These are phyloP conservation scores for Chrysocyon brachyurus DNA, from an alignment of 2,797 vertebrate genomes.

Conservation along the genomic window DNA sequence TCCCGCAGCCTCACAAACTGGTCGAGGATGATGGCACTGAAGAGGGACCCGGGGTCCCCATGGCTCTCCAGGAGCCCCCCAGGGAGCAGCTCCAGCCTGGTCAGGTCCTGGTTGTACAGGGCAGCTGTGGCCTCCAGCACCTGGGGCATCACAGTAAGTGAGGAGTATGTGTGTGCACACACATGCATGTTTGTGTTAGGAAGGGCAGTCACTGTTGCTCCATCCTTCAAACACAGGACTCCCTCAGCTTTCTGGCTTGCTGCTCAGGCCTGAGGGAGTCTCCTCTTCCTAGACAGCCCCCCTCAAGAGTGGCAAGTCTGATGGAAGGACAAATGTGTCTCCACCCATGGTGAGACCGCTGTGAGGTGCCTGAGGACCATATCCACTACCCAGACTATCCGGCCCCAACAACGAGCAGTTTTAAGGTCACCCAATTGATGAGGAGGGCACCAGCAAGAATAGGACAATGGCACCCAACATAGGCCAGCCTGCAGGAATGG, in stretches of 20 bases:
- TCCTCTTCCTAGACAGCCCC: neutral
- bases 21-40: constrained; percentile 93
- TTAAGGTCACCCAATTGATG: neutral
- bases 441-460: neutral
- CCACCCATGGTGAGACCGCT: neutral
- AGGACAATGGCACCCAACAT: neutral
- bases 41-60: constrained; percentile 91
- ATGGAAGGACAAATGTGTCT: neutral
- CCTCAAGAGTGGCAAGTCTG: neutral
- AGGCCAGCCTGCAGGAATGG: neutral
- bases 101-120: constrained; percentile 91
- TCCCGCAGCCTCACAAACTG: constrained; percentile 96
- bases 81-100: constrained; percentile 93
- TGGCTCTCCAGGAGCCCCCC: constrained; percentile 94
- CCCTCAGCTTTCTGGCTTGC: neutral
- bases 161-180: neutral
- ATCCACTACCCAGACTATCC: neutral
- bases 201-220: neutral
- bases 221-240: neutral
- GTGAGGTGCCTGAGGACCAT: neutral
- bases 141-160: constrained; percentile 56
- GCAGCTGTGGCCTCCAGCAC: constrained; percentile 84
- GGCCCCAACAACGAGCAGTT: neutral
- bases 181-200: neutral
- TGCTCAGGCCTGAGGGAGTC: neutral